Percentiles rank a stretch among this genome's conserved stretches.
These are phyloP conservation scores for Halichoeres trimaculatus DNA, from an alignment of 2,113 vertebrate genomes.

Conservation along the genomic window DNA sequence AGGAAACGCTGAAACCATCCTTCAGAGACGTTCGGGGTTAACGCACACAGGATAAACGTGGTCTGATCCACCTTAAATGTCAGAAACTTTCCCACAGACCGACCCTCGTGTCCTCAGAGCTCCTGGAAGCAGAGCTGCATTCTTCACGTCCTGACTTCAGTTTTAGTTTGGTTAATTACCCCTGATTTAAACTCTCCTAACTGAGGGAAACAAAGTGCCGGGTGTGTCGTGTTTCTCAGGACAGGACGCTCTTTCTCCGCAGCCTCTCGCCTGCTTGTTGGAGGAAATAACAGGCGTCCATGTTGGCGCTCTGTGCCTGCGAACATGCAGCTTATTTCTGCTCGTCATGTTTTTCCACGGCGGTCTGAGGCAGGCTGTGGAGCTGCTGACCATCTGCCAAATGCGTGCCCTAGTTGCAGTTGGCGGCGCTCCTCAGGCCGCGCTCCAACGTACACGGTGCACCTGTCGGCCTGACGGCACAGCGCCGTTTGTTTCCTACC, in stretches of 20 bases:
- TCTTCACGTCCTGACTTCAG: not conserved
- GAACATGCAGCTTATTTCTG: conserved; percentile 44
- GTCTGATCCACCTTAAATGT: not conserved
- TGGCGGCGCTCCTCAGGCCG: conserved; percentile 51
- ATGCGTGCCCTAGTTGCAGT: conserved; percentile 45
- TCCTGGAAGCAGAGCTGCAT: not conserved
- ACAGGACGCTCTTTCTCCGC: conserved; percentile 4
- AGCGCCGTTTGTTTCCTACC: conserved; percentile 40
- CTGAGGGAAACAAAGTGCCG: conserved; percentile 13
- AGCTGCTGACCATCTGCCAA: conserved; percentile 50
- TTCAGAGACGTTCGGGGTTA: too few relatives aligned
- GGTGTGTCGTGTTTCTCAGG: conserved; percentile 41
- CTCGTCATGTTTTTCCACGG: conserved; percentile 65
- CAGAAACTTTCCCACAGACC: not conserved
- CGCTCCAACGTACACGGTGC: conserved; percentile 56
- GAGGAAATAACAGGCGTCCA: conserved; percentile 31
- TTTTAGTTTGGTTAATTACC: conserved; percentile 9
- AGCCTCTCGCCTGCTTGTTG: conserved; percentile 9
- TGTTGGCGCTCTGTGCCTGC: conserved; percentile 45
- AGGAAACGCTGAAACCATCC: too few relatives aligned
- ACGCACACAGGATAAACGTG: not conserved
- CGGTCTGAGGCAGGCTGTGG: conserved; percentile 19
- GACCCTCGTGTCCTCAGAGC: not conserved
- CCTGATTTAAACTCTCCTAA: not conserved
- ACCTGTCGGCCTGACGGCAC: conserved; percentile 65